A percentile compares a stretch with the other conserved stretches of the same genome.
These are phyloP conservation scores for Dysidea cf. avara DNA, from an alignment of 37 sponge, comb jelly and placozoan genomes.

Conservation along the genomic window DNA sequence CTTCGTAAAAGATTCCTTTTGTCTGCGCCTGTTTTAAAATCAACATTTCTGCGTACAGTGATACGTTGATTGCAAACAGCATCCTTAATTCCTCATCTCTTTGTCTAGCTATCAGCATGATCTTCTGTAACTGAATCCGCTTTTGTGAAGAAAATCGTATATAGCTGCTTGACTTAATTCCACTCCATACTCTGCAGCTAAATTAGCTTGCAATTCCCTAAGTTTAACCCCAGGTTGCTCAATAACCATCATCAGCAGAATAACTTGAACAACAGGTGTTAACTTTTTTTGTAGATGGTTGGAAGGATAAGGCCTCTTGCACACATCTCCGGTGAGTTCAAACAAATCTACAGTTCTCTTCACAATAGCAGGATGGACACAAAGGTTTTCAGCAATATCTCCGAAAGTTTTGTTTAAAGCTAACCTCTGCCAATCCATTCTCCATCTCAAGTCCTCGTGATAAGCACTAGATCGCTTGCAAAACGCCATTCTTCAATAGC, in stretches of 20 bases:
- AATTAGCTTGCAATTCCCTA: constrained; percentile 9
- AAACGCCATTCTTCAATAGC: constrained; percentile 26
- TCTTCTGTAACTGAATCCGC: constrained; percentile 20
- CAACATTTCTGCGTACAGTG: constrained; percentile 42
- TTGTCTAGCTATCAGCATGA: constrained; percentile 11
- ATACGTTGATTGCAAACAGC: constrained; percentile 15
- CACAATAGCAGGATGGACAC: constrained; percentile 33
- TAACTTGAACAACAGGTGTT: constrained; percentile 15
- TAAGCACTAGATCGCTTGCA: constrained; percentile 38
- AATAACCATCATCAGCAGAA: constrained; percentile 31
- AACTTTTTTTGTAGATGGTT: constrained; percentile 26
- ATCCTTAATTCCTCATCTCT: constrained; percentile 15
- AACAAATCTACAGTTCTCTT: constrained; percentile 6
- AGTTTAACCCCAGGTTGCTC: constrained; percentile 26
- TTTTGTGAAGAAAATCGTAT: constrained; percentile 11
- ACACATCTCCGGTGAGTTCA: background rate
- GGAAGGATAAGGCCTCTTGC: background rate
- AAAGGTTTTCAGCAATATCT: constrained; percentile 15
- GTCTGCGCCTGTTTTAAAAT: constrained; percentile 32
- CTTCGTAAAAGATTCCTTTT: constrained; percentile 2
- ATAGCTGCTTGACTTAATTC: no score
- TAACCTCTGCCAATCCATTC: constrained; percentile 35
- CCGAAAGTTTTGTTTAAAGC: constrained; percentile 5
- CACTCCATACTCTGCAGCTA: no score
- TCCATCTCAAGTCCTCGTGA: constrained; percentile 30